Conservation (phyloP, 1,140 invertebrate genomes). For the Pseudomyrmex dendroicus region DNA sequence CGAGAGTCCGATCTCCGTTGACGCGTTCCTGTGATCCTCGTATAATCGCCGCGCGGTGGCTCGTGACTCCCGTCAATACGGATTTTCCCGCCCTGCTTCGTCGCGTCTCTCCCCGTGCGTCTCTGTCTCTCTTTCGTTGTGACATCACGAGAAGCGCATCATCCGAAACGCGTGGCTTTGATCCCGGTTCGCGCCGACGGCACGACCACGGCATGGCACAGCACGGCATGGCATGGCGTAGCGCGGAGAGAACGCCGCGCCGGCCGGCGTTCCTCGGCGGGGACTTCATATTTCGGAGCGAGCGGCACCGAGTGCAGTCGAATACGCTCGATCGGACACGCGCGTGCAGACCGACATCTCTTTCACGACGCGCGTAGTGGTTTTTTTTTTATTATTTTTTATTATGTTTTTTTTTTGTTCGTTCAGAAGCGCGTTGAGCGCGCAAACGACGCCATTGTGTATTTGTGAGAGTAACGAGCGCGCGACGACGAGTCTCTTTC, state of each 20-base stretch:
- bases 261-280: conserved; percentile 77
- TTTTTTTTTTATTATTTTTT: conserved; percentile 44
- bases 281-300: conserved; percentile 47
- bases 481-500: conserved; percentile 30
- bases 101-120: not conserved
- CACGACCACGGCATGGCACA: conserved; percentile 20
- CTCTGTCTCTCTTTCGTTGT: not conserved
- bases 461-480: conserved; percentile 62
- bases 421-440: conserved; percentile 12
- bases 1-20: not conserved
- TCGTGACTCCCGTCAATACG: not conserved
- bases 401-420: not conserved
- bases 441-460: conserved; percentile 73
- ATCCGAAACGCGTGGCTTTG: too few species aligned
- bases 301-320: not conserved
- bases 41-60: not conserved
- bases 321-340: conserved; percentile 43
- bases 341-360: not conserved
- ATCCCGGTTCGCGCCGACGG: not conserved
- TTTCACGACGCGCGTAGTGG: conserved; percentile 31
- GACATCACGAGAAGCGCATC: too few species aligned
- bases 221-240: conserved; percentile 51
- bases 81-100: conserved; percentile 28
- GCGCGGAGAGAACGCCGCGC: conserved; percentile 73
- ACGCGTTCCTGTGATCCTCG: conserved; percentile 30